Evolutionary conservation across 2,113 vertebrate species (phyloP).

Genomic region (Aythya baeri): DNA sequence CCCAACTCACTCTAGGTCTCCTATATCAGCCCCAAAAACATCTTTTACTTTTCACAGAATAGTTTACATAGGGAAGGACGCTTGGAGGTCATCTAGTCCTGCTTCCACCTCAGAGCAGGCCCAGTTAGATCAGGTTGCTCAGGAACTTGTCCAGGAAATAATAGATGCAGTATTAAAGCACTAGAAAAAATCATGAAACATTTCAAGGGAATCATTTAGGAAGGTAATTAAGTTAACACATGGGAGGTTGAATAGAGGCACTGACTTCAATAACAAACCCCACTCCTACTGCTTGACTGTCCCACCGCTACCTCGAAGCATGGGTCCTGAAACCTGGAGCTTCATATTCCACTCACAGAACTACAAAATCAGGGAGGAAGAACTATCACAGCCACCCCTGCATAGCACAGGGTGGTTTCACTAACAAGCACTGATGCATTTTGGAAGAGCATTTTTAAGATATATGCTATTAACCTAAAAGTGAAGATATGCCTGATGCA

Average conservation of each 20-base stretch:
- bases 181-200: background rate
- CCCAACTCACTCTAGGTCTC: background rate
- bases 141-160: background rate
- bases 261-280: background rate
- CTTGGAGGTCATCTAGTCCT: background rate
- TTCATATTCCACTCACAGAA: background rate
- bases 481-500: background rate
- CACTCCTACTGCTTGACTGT: background rate
- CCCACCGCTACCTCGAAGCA: background rate
- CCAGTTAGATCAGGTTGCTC: background rate
- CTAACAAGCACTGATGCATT: background rate
- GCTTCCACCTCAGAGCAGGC: background rate
- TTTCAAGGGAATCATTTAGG: background rate
- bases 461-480: background rate
- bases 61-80: background rate
- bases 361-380: rapidly evolving
- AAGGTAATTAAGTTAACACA: background rate
- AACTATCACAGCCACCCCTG: background rate
- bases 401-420: background rate
- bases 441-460: background rate
- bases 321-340: background rate
- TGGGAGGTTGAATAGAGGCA: background rate
- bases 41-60: background rate
- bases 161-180: slow-evolving; percentile 2
- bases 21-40: background rate